Percentiles rank a stretch among this genome's conserved stretches.
Conservation (phyloP, 2,888 invertebrate genomes). For the Lissocephala sabroskyi region DNA sequence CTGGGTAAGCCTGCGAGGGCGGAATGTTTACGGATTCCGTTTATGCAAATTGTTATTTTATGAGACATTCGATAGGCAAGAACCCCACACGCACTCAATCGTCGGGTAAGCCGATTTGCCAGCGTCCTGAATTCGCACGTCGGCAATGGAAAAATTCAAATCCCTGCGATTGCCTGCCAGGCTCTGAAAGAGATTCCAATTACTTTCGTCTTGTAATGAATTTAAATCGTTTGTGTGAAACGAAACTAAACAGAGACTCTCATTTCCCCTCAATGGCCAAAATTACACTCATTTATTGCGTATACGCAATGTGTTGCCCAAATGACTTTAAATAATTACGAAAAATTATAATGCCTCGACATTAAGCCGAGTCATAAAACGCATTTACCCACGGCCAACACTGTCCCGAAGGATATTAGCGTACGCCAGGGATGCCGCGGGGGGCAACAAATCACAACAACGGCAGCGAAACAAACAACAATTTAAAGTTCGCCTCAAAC, state of each 20-base stretch:
- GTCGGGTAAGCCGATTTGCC: neutral
- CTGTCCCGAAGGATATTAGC: too few relatives aligned
- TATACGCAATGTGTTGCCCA: slow-evolving; percentile 6
- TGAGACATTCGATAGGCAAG: slow-evolving; percentile 4
- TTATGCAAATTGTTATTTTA: slow-evolving; percentile 31
- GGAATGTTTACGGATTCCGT: slow-evolving; percentile 4
- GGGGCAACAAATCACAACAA: slow-evolving; percentile 22
- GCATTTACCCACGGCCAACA: slow-evolving; percentile 13
- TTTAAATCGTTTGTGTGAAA: too few relatives aligned
- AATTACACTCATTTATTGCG: too few relatives aligned
- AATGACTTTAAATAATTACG: slow-evolving; percentile 34
- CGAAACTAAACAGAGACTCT: too few relatives aligned
- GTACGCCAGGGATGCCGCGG: too few relatives aligned
- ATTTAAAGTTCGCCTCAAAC: slow-evolving; percentile 23
- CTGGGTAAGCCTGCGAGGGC: neutral
- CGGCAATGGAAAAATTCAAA: too few relatives aligned
- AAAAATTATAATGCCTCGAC: slow-evolving; percentile 18
- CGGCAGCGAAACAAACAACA: slow-evolving; percentile 12
- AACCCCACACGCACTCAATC: neutral
- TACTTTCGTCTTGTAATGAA: too few relatives aligned
- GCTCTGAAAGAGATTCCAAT: too few relatives aligned
- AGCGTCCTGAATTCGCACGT: too few relatives aligned
- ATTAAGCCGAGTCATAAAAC: slow-evolving; percentile 21
- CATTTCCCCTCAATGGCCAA: too few relatives aligned
- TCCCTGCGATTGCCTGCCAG: too few relatives aligned